Base-by-base conservation (phyloP, 2,797 vertebrate genomes). In the Acrocephalus scirpaceus region DNA sequence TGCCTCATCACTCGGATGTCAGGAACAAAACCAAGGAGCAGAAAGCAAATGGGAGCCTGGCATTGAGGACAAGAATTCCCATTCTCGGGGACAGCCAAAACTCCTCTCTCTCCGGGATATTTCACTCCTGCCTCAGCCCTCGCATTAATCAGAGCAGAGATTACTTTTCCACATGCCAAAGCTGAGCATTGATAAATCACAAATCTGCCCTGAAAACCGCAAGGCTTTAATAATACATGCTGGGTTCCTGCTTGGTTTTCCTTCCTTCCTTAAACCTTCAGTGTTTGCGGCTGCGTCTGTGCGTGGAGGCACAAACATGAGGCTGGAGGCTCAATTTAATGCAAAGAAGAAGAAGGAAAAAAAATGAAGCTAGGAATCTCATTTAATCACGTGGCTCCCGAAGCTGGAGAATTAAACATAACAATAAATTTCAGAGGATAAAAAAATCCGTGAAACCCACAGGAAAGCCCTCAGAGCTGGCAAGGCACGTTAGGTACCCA, bases 81-180 rank as follows among this genome's bases (percentile, higher is more conserved):
- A 1, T 19, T 45, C 34, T 64, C 0, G 0, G 57, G 86, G 42
- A 17, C 32, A 16, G 2, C 29, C 5, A 0, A 13, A 29, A 13
- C 23, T 84, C 61, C 40, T 42, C 34, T 71, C 61, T 71, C 8
- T 0, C 40, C 1, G 6, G 44, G 13, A 36, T 83, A 26, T 91
- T 86, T 83, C 81, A 16, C 48, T 72, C 38, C 25, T 40, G 14
- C n/a, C 67, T 72, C 69, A 48, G 57, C 78, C 72, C 64, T 82
- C 4, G 1, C 72, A 42, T 93, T 53, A 61, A 66, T 92, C 73
- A 84, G 48, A 64, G 58, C 30, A 64, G 70, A 81, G 82, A 65
- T 65, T 56, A 13, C n/a, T 82, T 75, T 57, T 58, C 93, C 48
- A 29, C 69, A 14, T 48, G 67, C 67, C 71, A 45, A 34, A 73